Evolutionary conservation across 2,888 invertebrate species (phyloP).

Genomic region (Empis stercorea): DNA sequence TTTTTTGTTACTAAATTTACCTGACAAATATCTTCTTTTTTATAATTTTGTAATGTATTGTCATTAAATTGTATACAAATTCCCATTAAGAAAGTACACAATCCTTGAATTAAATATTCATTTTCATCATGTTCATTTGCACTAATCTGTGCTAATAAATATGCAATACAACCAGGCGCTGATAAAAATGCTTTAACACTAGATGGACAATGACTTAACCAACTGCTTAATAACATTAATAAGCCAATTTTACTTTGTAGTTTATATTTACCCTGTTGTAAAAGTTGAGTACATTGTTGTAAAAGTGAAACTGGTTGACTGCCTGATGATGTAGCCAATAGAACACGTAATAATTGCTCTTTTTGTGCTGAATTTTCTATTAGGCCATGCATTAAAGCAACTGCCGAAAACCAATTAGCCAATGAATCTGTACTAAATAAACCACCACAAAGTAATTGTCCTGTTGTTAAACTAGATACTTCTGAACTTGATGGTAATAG

Average conservation of each 20-base stretch:
- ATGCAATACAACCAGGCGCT: conserved; percentile 70
- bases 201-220: conserved; percentile 71
- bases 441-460: conserved; percentile 87
- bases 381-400: conserved; percentile 80
- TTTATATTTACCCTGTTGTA: conserved; percentile 57
- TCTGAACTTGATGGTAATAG: conserved; percentile 77
- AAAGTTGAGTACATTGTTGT: conserved; percentile 71
- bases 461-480: conserved; percentile 56
- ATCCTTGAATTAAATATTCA: conserved; percentile 75
- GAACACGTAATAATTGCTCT: conserved; percentile 80
- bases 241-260: conserved; percentile 75
- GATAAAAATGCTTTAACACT: conserved; percentile 74
- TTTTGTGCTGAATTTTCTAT: conserved; percentile 75
- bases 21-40: conserved; percentile 61
- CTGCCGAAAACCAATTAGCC: conserved; percentile 92
- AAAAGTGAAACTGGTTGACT: conserved; percentile 79
- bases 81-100: conserved; percentile 86
- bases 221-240: conserved; percentile 78
- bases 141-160: conserved; percentile 66
- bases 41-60: conserved; percentile 60
- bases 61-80: conserved; percentile 85
- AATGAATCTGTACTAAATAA: conserved; percentile 76
- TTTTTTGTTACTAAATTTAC: conserved; percentile 5
- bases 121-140: conserved; percentile 83
- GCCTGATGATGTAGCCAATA: conserved; percentile 73